phyloP scores from a whole-genome alignment of 2,113 vertebrate genomes.

The Stercorarius parasiticus region DNA sequence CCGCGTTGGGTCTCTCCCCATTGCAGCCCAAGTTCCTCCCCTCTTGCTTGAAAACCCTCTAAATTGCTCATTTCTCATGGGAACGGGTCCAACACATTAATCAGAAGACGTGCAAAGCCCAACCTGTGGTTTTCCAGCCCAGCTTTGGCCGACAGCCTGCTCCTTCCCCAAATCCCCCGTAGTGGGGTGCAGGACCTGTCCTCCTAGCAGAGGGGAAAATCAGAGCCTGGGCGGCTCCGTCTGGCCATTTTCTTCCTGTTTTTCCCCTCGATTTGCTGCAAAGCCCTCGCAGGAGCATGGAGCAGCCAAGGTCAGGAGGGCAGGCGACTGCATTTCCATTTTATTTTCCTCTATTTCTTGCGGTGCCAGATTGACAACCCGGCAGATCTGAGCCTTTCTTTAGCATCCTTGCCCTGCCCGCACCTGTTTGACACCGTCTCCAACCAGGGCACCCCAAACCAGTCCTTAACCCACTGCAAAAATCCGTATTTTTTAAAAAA shows the following conservation, averaged over 20 bases:
- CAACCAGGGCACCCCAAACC: background rate
- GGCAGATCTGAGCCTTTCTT: background rate
- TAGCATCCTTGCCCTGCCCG: background rate
- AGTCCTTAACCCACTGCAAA: background rate
- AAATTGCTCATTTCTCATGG: background rate
- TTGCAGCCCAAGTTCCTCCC: background rate
- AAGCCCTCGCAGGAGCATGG: background rate
- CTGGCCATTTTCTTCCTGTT: background rate
- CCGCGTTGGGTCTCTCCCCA: rapidly evolving
- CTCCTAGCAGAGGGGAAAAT: background rate
- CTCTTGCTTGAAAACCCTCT: background rate
- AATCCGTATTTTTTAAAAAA: background rate
- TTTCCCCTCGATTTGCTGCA: background rate
- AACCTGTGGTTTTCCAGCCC: background rate
- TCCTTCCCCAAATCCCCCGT: background rate
- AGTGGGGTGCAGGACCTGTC: background rate
- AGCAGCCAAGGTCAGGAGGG: background rate
- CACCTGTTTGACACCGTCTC: background rate
- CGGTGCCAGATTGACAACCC: rapidly evolving
- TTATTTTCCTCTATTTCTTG: background rate
- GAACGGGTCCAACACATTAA: background rate
- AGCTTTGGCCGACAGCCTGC: background rate
- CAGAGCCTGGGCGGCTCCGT: rapidly evolving
- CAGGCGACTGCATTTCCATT: background rate
- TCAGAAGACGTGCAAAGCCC: background rate